A percentile compares a stretch with the other conserved stretches of the same genome.
Conservation (phyloP, 2,888 invertebrate genomes). For the Mellilla xanthometata region DNA sequence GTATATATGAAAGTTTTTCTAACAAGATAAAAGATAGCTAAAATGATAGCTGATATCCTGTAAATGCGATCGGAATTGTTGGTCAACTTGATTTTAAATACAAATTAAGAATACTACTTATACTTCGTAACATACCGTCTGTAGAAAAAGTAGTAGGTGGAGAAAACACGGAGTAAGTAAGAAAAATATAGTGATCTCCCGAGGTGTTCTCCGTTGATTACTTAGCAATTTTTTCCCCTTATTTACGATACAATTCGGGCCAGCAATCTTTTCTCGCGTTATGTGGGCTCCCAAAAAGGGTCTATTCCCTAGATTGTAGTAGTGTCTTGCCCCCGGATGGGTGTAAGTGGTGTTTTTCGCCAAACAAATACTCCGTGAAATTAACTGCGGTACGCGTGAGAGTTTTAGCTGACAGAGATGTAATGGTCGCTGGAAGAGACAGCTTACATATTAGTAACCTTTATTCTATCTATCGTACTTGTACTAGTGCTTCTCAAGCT, state of each 20-base stretch:
- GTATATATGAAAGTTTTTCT: too few relatives aligned
- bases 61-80: too few relatives aligned
- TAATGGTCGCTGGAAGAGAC: slow-evolving; percentile 2
- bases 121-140: too few relatives aligned
- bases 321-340: slow-evolving; percentile 40
- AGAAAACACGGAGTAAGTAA: background rate
- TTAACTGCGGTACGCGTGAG: slow-evolving; percentile 58
- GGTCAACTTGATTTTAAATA: too few relatives aligned
- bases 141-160: background rate
- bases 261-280: slow-evolving; percentile 26
- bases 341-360: slow-evolving; percentile 59
- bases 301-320: slow-evolving; percentile 39
- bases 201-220: slow-evolving; percentile 3
- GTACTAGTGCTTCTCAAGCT: too few relatives aligned
- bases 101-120: too few relatives aligned
- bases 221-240: slow-evolving; percentile 15
- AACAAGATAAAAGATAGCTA: too few relatives aligned
- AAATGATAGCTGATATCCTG: too few relatives aligned
- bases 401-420: slow-evolving; percentile 32
- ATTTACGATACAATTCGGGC: slow-evolving; percentile 27
- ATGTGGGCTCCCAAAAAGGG: slow-evolving; percentile 32
- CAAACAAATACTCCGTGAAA: slow-evolving; percentile 72
- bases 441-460: too few relatives aligned
- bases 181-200: slow-evolving; percentile 6
- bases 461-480: too few relatives aligned